A percentile compares a stretch with the other conserved stretches of the same genome.
Conservation (phyloP, 2,113 vertebrate species). For the Chionis minor region DNA sequence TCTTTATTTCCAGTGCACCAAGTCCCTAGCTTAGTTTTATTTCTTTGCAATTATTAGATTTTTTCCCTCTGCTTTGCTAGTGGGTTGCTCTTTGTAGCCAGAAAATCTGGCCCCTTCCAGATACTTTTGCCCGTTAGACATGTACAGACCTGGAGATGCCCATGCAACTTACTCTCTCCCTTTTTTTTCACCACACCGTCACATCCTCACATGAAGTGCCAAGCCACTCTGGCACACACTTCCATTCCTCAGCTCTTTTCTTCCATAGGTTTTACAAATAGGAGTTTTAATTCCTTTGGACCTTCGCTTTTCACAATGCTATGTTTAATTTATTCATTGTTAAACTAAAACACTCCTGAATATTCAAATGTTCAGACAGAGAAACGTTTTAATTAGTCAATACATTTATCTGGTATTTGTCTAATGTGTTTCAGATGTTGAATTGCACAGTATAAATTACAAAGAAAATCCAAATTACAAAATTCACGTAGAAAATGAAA, state of each 20-base stretch:
- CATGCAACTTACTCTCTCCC: background rate
- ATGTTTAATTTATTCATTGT: background rate
- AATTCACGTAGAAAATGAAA: conserved; percentile 43
- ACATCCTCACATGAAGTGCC: background rate
- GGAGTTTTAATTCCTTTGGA: background rate
- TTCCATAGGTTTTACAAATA: background rate
- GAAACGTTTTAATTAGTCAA: conserved; percentile 41
- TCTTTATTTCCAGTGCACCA: conserved; percentile 31
- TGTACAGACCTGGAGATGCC: background rate
- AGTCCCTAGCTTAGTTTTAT: conserved; percentile 10
- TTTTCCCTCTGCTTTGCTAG: background rate
- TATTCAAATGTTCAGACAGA: conserved; percentile 23
- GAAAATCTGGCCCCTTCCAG: background rate
- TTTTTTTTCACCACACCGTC: background rate
- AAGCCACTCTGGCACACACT: background rate
- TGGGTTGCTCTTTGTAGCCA: background rate
- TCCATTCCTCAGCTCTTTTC: background rate
- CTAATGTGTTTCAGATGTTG: conserved; percentile 30
- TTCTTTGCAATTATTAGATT: conserved; percentile 33
- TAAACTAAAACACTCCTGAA: background rate
- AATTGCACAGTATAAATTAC: conserved; percentile 17
- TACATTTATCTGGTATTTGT: background rate
- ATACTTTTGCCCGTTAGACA: background rate
- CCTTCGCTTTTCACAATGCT: background rate
- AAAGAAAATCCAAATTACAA: conserved; percentile 49